Evolutionary conservation across 2,113 vertebrate species (phyloP).

Genomic region (Siniperca knerii): DNA sequence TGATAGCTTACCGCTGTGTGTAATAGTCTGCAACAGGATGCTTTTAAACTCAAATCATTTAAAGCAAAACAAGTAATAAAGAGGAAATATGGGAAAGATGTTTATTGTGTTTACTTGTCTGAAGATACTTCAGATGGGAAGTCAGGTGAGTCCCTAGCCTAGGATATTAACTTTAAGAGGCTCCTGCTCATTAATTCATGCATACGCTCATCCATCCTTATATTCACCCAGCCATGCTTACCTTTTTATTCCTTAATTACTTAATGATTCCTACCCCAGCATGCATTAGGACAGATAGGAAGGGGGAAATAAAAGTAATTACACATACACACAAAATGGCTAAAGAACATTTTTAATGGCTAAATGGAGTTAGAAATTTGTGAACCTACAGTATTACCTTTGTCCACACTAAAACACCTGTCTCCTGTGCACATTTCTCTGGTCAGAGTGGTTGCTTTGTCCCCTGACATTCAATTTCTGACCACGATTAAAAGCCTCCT

Average conservation of each 20-base stretch:
- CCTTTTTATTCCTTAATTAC: not conserved
- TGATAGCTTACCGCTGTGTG: not conserved
- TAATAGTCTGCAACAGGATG: not conserved
- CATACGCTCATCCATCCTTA: not conserved
- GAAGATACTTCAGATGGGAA: not conserved
- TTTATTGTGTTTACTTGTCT: not conserved
- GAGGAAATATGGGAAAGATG: not conserved
- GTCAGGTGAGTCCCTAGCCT: not conserved
- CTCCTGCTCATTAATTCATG: not conserved
- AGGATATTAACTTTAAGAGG: not conserved
- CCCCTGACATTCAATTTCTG: constrained; percentile 19
- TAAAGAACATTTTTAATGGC: not conserved
- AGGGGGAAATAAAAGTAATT: not conserved
- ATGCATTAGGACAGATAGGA: not conserved
- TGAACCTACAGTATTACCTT: not conserved
- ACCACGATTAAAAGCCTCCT: constrained; percentile 50
- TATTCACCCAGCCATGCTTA: not conserved
- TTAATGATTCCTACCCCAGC: not conserved
- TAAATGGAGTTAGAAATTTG: not conserved
- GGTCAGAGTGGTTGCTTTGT: constrained; percentile 11
- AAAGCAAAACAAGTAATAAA: not conserved
- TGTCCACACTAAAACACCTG: not conserved
- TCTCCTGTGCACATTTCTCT: constrained; percentile 1
- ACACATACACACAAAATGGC: not conserved
- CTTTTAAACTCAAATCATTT: not conserved